Percentiles rank a stretch among this genome's conserved stretches.
phyloP scores from a whole-genome alignment of 1,140 invertebrate genomes.

The Babylonia areolata region DNA sequence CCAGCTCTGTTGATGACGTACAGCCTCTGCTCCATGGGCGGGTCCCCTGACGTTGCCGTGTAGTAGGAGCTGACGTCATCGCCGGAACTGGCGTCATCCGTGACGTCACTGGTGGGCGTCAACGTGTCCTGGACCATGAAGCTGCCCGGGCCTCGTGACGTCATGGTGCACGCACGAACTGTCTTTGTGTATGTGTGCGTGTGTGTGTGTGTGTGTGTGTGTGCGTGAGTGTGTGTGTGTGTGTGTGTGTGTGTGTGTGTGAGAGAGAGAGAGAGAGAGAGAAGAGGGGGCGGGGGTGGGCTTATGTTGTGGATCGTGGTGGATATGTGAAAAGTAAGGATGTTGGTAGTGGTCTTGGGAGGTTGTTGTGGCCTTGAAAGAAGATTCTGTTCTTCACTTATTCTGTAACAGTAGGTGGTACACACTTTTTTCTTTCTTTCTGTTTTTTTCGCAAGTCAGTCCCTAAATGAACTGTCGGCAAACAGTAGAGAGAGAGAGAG shows the following conservation, averaged over 20 bases:
- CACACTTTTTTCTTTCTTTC: no score
- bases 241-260: not conserved
- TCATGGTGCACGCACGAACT: not conserved
- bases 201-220: not conserved
- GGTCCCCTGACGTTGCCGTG: not conserved
- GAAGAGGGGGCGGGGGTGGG: not conserved
- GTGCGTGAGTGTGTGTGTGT: not conserved
- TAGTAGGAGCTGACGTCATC: conserved; percentile 36
- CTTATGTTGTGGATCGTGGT: no score
- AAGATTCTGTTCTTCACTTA: no score
- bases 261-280: not conserved
- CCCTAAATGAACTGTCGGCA: no score
- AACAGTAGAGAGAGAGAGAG: no score
- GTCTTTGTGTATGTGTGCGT: not conserved
- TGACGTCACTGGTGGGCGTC: conserved; percentile 41
- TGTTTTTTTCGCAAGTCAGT: no score
- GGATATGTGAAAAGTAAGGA: no score
- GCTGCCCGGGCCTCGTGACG: not conserved
- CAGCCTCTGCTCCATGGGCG: conserved; percentile 48
- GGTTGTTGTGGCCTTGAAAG: no score
- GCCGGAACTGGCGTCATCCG: conserved; percentile 29
- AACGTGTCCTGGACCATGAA: conserved; percentile 17
- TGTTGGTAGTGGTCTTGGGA: no score
- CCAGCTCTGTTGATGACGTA: conserved; percentile 61
- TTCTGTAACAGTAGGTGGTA: no score